These are phyloP conservation scores for Brachionus rubens DNA, from an alignment of 1,140 invertebrate genomes.

Conservation along the genomic window DNA sequence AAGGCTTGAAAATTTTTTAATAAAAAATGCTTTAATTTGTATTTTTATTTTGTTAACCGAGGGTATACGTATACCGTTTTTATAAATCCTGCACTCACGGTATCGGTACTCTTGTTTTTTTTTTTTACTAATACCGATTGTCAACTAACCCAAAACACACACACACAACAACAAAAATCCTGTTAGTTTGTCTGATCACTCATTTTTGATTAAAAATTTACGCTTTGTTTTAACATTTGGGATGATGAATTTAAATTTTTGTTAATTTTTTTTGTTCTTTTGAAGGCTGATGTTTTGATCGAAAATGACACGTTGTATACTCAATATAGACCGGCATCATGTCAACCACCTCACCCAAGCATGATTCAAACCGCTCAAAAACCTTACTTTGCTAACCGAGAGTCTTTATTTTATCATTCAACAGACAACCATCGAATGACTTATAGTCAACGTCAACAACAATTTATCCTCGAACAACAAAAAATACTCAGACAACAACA, in stretches of 20 bases:
- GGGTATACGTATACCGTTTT: no score
- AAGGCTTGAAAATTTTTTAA: no score
- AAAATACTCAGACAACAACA: conserved; percentile 27
- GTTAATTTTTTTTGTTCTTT: neutral
- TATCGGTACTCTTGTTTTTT: neutral
- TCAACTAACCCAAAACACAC: neutral
- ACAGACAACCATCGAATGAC: conserved; percentile 41
- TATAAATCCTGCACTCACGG: no score
- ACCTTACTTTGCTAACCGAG: conserved; percentile 30
- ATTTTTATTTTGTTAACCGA: no score
- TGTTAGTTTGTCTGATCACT: conserved; percentile 5
- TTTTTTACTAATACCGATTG: conserved; percentile 22
- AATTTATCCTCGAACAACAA: conserved; percentile 19
- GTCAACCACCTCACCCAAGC: neutral
- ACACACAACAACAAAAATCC: neutral
- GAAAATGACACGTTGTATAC: conserved; percentile 38
- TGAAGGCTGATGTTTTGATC: conserved; percentile 18
- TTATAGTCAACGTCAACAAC: conserved; percentile 16
- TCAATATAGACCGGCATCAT: conserved; percentile 6
- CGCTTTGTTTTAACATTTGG: neutral
- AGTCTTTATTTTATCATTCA: conserved; percentile 43
- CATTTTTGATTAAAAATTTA: neutral
- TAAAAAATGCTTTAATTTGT: no score
- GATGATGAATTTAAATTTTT: no score
- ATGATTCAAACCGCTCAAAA: neutral